phyloP scores from a whole-genome alignment of 1,140 invertebrate genomes.

The Ephestia elutella region DNA sequence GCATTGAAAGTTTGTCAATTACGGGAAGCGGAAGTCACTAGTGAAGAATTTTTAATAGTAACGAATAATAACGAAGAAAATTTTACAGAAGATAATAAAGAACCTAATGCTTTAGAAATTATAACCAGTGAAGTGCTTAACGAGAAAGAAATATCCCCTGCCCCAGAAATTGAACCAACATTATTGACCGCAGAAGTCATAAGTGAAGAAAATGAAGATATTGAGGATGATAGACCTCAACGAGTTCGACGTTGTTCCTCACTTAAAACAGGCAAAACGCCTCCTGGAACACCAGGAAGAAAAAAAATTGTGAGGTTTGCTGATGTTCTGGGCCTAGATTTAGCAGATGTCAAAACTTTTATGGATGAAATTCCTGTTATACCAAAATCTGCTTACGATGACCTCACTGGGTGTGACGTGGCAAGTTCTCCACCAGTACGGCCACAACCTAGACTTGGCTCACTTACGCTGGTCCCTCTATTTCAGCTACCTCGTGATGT shows the following conservation, averaged over 20 bases:
- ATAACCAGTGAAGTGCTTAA: slow-evolving; percentile 43
- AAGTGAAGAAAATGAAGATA: slow-evolving; percentile 40
- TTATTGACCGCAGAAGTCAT: slow-evolving; percentile 42
- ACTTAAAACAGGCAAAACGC: slow-evolving; percentile 92
- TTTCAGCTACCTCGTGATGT: slow-evolving; percentile 88
- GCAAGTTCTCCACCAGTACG: slow-evolving; percentile 48
- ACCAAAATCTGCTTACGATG: slow-evolving; percentile 88
- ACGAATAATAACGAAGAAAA: slow-evolving; percentile 14
- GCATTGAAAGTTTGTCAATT: slow-evolving; percentile 50
- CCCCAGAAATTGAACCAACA: slow-evolving; percentile 45
- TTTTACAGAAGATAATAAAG: slow-evolving; percentile 17
- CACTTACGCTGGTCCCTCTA: slow-evolving; percentile 78
- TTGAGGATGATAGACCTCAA: slow-evolving; percentile 75
- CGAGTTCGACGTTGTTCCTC: slow-evolving; percentile 87
- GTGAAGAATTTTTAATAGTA: slow-evolving; percentile 25
- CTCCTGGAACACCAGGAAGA: slow-evolving; percentile 88
- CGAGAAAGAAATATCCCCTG: slow-evolving; percentile 49
- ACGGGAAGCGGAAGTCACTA: slow-evolving; percentile 38
- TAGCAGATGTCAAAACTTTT: slow-evolving; percentile 92
- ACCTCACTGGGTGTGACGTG: slow-evolving; percentile 77
- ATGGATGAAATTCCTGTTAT: slow-evolving; percentile 91
- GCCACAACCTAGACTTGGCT: slow-evolving; percentile 62
- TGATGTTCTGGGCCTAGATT: slow-evolving; percentile 93
- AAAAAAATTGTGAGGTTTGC: slow-evolving; percentile 98
- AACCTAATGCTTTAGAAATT: slow-evolving; percentile 38